phyloP scores from a whole-genome alignment of 2,888 invertebrate species.

The Thalpophila matura region DNA sequence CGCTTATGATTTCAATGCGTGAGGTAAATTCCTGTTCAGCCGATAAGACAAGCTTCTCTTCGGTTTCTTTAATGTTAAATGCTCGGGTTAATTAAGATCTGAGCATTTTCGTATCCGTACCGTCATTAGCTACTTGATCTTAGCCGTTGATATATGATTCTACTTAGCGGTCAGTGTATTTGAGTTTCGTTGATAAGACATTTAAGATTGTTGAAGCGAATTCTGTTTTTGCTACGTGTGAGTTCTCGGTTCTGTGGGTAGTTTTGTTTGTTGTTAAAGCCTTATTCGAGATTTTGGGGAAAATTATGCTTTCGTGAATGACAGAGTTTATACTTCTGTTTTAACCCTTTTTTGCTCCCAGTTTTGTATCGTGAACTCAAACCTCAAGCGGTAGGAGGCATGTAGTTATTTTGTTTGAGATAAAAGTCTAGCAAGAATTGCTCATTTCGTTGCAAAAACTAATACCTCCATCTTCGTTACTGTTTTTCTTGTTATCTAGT shows the following conservation, averaged over 20 bases:
- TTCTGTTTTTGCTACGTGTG: slow-evolving; percentile 53
- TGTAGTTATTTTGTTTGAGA: no score
- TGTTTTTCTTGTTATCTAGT: no score
- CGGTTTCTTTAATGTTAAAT: slow-evolving; percentile 72
- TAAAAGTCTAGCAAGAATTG: no score
- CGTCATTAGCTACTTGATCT: slow-evolving; percentile 66
- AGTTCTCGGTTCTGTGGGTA: slow-evolving; percentile 24
- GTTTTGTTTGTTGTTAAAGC: background rate
- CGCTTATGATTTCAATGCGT: slow-evolving; percentile 89
- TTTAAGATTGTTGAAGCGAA: slow-evolving; percentile 38
- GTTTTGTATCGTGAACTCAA: no score
- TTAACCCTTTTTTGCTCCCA: no score
- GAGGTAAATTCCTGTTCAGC: slow-evolving; percentile 80
- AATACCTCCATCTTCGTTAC: no score
- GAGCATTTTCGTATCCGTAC: slow-evolving; percentile 64
- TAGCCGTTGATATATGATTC: slow-evolving; percentile 53
- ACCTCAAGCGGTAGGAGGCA: no score
- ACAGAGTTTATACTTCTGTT: no score
- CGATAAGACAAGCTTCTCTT: slow-evolving; percentile 66
- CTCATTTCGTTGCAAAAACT: no score
- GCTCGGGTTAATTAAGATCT: slow-evolving; percentile 86
- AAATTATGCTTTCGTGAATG: no score
- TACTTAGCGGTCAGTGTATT: slow-evolving; percentile 45
- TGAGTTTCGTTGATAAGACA: slow-evolving; percentile 39
- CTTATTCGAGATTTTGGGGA: background rate